A percentile compares a stretch with the other conserved stretches of the same genome.
Evolutionary conservation across 2,113 vertebrate species (phyloP).

Genomic region (Catagonus wagneri): DNA sequence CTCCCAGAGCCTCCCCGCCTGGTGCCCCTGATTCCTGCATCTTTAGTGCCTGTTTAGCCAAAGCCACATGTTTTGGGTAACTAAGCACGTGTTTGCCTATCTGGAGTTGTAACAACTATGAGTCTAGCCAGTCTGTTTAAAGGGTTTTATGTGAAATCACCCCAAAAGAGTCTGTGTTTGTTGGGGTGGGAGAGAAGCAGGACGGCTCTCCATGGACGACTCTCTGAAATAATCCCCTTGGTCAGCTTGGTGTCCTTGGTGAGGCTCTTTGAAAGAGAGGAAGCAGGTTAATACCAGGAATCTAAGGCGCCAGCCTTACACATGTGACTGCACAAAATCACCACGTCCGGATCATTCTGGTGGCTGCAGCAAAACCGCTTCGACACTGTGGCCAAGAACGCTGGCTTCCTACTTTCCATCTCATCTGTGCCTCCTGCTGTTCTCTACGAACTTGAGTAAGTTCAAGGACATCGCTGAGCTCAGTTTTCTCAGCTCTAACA

Average conservation of each 20-base stretch:
- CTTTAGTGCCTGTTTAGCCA: neutral
- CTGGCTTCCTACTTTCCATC: neutral
- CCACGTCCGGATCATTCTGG: neutral
- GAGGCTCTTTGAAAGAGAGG: neutral
- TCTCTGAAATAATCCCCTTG: neutral
- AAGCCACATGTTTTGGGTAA: neutral
- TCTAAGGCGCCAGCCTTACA: neutral
- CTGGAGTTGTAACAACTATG: neutral
- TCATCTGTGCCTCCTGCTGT: neutral
- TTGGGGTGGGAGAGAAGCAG: neutral
- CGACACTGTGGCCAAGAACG: neutral
- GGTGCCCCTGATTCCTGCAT: neutral
- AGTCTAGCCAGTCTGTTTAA: neutral
- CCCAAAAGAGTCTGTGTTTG: fast-evolving
- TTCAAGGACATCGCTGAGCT: neutral
- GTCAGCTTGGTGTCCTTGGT: neutral
- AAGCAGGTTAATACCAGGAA: neutral
- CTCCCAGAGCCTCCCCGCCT: no score
- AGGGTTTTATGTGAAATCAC: neutral
- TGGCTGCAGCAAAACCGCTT: neutral
- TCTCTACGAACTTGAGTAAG: neutral
- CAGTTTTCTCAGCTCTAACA: neutral
- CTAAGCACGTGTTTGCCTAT: neutral
- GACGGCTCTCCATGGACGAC: no score
- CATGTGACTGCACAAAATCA: neutral